Conservation (phyloP, 1,140 invertebrate genomes). For the Dinoponera quadriceps region DNA sequence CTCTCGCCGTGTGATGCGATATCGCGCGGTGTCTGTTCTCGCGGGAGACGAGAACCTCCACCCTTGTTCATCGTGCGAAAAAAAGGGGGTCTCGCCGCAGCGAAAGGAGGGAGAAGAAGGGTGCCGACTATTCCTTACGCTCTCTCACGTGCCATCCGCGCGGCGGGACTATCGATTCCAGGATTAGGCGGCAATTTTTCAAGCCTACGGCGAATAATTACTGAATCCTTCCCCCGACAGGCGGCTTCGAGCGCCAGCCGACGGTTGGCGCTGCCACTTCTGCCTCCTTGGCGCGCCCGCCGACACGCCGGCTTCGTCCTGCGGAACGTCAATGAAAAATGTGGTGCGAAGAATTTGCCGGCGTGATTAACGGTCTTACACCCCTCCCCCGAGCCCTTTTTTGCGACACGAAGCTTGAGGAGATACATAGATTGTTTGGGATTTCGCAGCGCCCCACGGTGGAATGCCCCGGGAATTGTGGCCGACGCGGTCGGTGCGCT, state of each 20-base stretch:
- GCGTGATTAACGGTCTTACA: constrained; percentile 64
- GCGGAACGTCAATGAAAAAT: constrained; percentile 62
- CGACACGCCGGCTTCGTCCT: constrained; percentile 63
- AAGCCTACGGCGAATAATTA: constrained; percentile 83
- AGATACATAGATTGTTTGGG: constrained; percentile 57
- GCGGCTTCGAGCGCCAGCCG: constrained; percentile 64
- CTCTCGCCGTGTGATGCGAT: constrained; percentile 5
- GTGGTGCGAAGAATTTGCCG: constrained; percentile 56
- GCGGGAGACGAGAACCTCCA: constrained; percentile 25
- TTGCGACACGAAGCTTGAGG: constrained; percentile 24
- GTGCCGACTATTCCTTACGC: constrained; percentile 67
- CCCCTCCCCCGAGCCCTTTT: constrained; percentile 14
- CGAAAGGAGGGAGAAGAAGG: constrained; percentile 19
- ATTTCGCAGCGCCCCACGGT: constrained; percentile 48
- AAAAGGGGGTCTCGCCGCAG: constrained; percentile 60
- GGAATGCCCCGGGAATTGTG: constrained; percentile 10
- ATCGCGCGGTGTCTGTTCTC: constrained; percentile 33
- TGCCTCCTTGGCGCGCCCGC: constrained; percentile 52
- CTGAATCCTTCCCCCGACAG: constrained; percentile 74
- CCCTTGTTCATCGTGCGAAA: constrained; percentile 47
- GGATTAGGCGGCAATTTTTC: constrained; percentile 85
- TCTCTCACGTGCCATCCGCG: constrained; percentile 67
- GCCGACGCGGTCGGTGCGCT: background rate
- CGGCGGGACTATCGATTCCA: constrained; percentile 77
- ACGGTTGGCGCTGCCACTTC: constrained; percentile 53